Conservation (phyloP, 2,797 vertebrate species). For the Gobionotothen gibberifrons region DNA sequence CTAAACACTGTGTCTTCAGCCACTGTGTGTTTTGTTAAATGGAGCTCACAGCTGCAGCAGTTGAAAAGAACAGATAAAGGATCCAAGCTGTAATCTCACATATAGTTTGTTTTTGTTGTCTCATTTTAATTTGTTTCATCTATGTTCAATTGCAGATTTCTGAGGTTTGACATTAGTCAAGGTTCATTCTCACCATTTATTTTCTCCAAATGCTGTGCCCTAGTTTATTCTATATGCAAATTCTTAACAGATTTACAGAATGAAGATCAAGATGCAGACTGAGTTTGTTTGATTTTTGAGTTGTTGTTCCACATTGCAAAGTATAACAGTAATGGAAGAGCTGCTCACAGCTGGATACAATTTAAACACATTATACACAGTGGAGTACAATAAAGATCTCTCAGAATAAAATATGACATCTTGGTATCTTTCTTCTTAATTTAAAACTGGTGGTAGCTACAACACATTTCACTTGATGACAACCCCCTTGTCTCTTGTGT, state of each 20-base stretch:
- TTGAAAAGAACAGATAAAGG: background rate
- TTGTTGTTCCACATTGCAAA: slow-evolving; percentile 22
- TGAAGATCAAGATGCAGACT: background rate
- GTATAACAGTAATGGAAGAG: background rate
- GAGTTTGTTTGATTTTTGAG: slow-evolving; percentile 25
- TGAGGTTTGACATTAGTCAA: background rate
- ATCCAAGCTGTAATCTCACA: background rate
- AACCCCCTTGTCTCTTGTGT: background rate
- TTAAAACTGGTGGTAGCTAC: background rate
- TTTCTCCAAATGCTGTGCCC: background rate
- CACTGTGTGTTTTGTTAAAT: slow-evolving; percentile 24
- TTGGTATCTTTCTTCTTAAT: background rate
- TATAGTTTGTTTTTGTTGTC: slow-evolving; percentile 1
- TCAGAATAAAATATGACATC: slow-evolving; percentile 4
- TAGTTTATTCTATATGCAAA: slow-evolving; percentile 7
- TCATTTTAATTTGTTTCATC: slow-evolving; percentile 3
- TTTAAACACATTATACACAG: slow-evolving; percentile 23
- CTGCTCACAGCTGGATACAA: slow-evolving; percentile 33
- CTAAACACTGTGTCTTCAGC: slow-evolving; percentile 29
- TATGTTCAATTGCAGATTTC: slow-evolving; percentile 5
- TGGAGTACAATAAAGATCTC: background rate
- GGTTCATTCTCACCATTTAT: slow-evolving; percentile 18
- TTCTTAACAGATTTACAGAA: background rate
- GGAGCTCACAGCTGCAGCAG: slow-evolving; percentile 26
- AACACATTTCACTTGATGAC: background rate